Evolutionary conservation across 1,140 invertebrate species (phyloP), one percentile per base, ranked within the genome.

Genomic region (Trichonephila clavata): DNA sequence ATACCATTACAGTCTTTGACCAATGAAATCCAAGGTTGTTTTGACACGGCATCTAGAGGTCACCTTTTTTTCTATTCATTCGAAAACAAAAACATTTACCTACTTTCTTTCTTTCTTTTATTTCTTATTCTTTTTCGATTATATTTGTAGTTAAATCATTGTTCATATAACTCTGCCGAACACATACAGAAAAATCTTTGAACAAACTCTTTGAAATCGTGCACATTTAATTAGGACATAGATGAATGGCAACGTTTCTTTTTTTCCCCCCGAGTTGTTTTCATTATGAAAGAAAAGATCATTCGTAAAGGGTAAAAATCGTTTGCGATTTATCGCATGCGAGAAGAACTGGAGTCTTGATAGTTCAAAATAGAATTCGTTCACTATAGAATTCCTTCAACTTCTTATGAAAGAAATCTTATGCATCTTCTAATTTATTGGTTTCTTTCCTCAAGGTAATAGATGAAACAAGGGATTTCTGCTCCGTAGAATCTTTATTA

Each of bases 11-110:
- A 68, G 24, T 10, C 5, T n/a, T 1, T 24, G 14, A 68, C 65
- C 65, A 68, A 68, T 68, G n/a, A 68, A 68, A 68, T 68, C 21
- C 65, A 68, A 68, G 65, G 65, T 68, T 68, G 24, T 13, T 68
- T n/a, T 14, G 1, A 68, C 21, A 68, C 65, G 0, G 10, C 20
- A 65, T 65, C 63, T 0, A 65, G 65, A 68, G 65, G 21, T 68
- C 24, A 68, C 65, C n/a, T 68, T 68, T 68, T 24, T 24, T n/a
- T 21, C 24, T 21, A 68, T 68, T 68, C 65, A 68, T 27, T 68
- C n/a, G 14, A 10, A 24, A 68, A 68, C 8, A 14, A 27, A 10
- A 68, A 68, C 24, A 14, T 13, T 27, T 8, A 24, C 14, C 65
- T 68, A 24, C n/a, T 0, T 21, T 68, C 13, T 68, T 68, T 8